These are phyloP conservation scores for Leucania comma DNA, from an alignment of 2,888 invertebrate genomes.

Conservation along the genomic window DNA sequence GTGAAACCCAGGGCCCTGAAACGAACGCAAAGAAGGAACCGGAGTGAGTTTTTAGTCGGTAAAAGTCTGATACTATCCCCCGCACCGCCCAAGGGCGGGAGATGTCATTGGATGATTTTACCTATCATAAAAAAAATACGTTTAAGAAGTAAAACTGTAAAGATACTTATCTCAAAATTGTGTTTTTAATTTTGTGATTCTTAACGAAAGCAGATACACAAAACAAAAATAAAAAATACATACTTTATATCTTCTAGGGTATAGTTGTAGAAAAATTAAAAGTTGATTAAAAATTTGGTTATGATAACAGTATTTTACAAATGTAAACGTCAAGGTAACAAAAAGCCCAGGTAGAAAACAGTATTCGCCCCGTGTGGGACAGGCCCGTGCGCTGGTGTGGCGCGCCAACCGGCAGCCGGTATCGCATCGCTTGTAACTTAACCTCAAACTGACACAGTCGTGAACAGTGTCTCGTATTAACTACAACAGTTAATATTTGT, in stretches of 20 bases:
- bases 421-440: conserved; percentile 86
- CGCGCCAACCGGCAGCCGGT: conserved; percentile 85
- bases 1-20: too few species aligned
- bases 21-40: too few species aligned
- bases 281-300: background rate
- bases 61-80: too few species aligned
- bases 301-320: conserved; percentile 10
- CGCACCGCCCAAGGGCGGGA: too few species aligned
- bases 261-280: background rate
- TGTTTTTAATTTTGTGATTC: too few species aligned
- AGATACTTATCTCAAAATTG: too few species aligned
- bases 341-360: conserved; percentile 32
- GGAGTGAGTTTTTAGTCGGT: too few species aligned
- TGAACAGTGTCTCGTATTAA: conserved; percentile 85
- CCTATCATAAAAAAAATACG: too few species aligned
- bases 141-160: background rate
- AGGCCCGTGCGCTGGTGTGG: conserved; percentile 78
- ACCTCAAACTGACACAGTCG: conserved; percentile 90
- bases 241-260: background rate
- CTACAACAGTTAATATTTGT: conserved; percentile 80
- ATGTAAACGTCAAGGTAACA: conserved; percentile 22
- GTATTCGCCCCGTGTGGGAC: conserved; percentile 81
- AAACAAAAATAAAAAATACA: background rate
- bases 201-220: too few species aligned
- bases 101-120: too few species aligned